These are phyloP conservation scores for Parambassis ranga DNA, from an alignment of 2,797 vertebrate species.

Conservation along the genomic window DNA sequence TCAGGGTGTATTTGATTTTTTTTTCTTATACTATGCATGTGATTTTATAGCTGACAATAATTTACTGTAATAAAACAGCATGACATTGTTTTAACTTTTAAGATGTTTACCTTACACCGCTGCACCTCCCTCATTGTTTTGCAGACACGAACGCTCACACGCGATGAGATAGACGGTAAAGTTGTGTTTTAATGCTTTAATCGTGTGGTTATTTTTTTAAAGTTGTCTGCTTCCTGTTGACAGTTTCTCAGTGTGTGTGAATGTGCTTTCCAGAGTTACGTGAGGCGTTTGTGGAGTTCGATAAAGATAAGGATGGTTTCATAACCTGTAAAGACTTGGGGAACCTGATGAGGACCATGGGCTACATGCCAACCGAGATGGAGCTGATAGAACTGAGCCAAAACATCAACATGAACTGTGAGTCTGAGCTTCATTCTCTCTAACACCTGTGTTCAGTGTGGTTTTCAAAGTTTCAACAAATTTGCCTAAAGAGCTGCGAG, in stretches of 20 bases:
- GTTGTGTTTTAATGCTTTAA: neutral
- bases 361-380: constrained; percentile 99
- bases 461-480: no score
- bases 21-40: no score
- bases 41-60: neutral
- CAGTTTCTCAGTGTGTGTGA: neutral
- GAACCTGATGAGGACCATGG: constrained; percentile 97
- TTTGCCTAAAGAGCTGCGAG: no score
- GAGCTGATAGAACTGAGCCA: constrained; percentile 95
- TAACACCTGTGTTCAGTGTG: no score
- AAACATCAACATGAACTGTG: constrained; percentile 91
- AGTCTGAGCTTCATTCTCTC: no score
- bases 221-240: neutral
- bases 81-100: no score
- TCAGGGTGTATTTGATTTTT: no score
- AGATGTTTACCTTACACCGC: no score
- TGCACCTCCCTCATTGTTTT: constrained; percentile 51
- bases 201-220: neutral
- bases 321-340: constrained; percentile 94
- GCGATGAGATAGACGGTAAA: constrained; percentile 79
- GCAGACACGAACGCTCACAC: constrained; percentile 69
- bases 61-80: neutral
- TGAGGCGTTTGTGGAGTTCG: constrained; percentile 92
- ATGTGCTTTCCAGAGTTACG: constrained; percentile 82
- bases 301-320: constrained; percentile 90